Base-by-base conservation (phyloP, 2,888 invertebrate species). In the Drosophila longiperda region DNA sequence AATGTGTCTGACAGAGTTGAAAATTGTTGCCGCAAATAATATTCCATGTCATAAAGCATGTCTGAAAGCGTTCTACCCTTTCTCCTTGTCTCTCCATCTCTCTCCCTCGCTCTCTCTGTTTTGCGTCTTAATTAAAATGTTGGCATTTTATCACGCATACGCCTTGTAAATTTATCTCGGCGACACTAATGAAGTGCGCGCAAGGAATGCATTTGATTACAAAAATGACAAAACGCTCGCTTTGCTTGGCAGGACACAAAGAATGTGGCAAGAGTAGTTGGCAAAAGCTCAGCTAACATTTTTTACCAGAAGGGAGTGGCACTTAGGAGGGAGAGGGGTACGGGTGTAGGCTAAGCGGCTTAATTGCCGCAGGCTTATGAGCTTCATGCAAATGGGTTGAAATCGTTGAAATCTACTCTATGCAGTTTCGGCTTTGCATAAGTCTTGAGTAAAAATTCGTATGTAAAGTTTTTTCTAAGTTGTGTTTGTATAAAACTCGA, bases 321-420 rank as follows among this genome's bases (percentile, higher is more conserved):
- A 15, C 12, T 23, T 23, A 38, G 3, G 15, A 3, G 1, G 3
- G 32, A 11, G 11, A 26, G 17, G 8, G 17, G 9, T 9, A n/a
- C 29, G 38, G 23, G 53, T 36, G 20, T 40, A 11, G 17, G 20
- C 34, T 58, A 72, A 66, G 60, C 61, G 53, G 73, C 80, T 79
- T 79, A 73, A 80, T 73, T 77, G 77, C 70, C 77, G 73, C 53
- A 61, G n/a, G 23, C 52, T 40, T 57, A 73, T n/a, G 26, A 48
- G 36, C n/a, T 7, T 23, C 49, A 50, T 23, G 17, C 23, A 52
- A 23, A 8, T 45, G 15, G 15, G 8, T 45, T 53, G 40, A 66
- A 61, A 57, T 54, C 60, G 45, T 72, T 48, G 9, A 40, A 76
- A 76, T 58, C 60, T 64, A 40, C 26, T 32, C 33, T 26, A 62